Evolutionary conservation across 92 coral and sea anemone species (phyloP).

Genomic region (Heteractis magnifica): DNA sequence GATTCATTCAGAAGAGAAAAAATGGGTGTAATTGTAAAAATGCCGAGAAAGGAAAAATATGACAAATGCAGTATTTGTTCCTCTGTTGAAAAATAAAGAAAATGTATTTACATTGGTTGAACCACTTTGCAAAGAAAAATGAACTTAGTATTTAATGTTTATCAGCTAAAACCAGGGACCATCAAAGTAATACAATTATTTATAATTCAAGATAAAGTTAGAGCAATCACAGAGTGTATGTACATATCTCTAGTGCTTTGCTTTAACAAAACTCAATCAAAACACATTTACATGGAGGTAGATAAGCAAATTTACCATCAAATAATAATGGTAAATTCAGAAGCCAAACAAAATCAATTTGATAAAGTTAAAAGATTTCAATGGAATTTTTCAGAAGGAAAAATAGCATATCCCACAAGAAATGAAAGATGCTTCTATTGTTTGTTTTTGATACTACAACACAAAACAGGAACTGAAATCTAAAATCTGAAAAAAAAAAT

Average conservation of each 20-base stretch:
- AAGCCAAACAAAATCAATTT: conserved; percentile 4
- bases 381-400: not conserved
- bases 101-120: conserved; percentile 19
- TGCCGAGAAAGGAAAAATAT: not conserved
- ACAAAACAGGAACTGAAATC: conserved; percentile 17
- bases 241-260: conserved; percentile 11
- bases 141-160: conserved; percentile 9
- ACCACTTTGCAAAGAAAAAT: conserved; percentile 7
- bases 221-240: not conserved
- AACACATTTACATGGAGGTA: conserved; percentile 11
- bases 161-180: not conserved
- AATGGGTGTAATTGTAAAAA: conserved; percentile 1
- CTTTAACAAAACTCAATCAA: conserved; percentile 34
- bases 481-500: conserved; percentile 5
- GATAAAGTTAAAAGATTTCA: conserved; percentile 2
- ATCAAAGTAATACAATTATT: conserved; percentile 18
- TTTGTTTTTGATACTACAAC: not conserved
- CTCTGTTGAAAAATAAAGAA: conserved; percentile 23
- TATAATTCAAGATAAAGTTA: conserved; percentile 21
- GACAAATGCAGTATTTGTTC: conserved; percentile 15
- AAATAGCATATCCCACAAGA: conserved; percentile 4
- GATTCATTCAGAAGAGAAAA: too few species aligned
- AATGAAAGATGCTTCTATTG: conserved; percentile 11
- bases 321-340: not conserved
- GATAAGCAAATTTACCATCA: conserved; percentile 29